Evolutionary conservation across 2,888 invertebrate species (phyloP), one percentile per base, ranked within the genome.

Genomic region (Gastracanthus pulcherrimus): DNA sequence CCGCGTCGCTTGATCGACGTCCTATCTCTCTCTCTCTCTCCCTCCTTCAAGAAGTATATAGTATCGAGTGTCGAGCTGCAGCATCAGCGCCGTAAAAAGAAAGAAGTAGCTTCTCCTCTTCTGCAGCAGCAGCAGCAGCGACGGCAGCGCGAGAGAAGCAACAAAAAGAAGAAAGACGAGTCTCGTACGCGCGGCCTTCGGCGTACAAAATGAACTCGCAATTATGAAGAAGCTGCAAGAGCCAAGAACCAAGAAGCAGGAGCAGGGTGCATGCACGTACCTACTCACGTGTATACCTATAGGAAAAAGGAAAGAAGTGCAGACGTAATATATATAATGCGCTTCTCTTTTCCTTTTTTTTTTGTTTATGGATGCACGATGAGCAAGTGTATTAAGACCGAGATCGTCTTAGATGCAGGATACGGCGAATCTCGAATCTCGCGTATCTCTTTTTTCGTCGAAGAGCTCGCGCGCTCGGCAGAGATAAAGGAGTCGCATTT

Each of bases 161-260:
- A 16, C 23, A 11, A 67, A 11, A 64, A n/a, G 29, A 31, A 64
- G 45, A 69, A 29, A 16, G 60, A 23, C 23, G 36, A 26, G 58
- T 29, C 11, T 6, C 36, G 31, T 34, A 16, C 67, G 26, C 51
- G 31, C 60, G 81, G 66, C 72, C 58, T 76, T 58, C 76, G 64
- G 13, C 55, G 62, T 38, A 72, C 58, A 66, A 80, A 69, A 80
- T 41, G 66, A 72, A 70, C 75, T 71, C 71, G 36, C 64, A 78
- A 78, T 70, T 71, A 78, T 71, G 66, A 79, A 79, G 72, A 81
- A 69, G 62, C 62, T 36, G 60, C n/a, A 55, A 71, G 31, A 55
- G 58, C 34, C 64, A 69, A 55, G 7, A 1, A 3, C 7, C 2
- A 23, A 55, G 55, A 11, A 55, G 55, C 55, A 55, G 55, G 26